Evolutionary conservation across 2,113 vertebrate species (phyloP), one percentile per base, ranked within the genome.

Genomic region (Hippocampus abdominalis): DNA sequence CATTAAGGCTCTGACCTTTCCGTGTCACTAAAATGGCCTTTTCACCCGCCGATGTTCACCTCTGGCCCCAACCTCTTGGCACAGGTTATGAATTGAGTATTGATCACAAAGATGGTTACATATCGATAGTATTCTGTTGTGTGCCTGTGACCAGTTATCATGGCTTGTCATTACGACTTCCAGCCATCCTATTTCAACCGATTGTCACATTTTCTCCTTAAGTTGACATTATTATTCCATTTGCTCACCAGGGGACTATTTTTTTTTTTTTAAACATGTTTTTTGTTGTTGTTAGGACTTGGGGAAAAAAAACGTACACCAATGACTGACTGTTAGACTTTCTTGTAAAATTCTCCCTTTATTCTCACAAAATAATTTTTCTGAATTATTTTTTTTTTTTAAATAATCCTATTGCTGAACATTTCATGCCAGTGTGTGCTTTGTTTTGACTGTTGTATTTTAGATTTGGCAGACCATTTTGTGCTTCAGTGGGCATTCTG

Each of bases 1-100:
- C 81, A 91, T 92, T 85, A 91, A 90, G 81, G 82, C 81, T 81
- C 78, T 91, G 89, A 92, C 91, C 92, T 93, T 92, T 92, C 2
- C 51, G 69, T 92, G 91, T 89, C 89, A 90, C 77, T 70, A 75
- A 77, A 75, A 48, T 86, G 89, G 76, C 88, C 89, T 91, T 89
- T 90, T 92, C 88, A 89, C 89, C 88, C 69, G 54, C 66, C 74
- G 74, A 88, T 74, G 46, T 71, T 84, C 84, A 87, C 87, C 89
- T 87, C 77, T 90, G 89, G 89, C 85, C 91, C 46, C 81, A 80
- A 46, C 64, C 69, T 84, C 75, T 21, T 39, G 69, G 69, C 44
- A 42, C 74, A 71, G 73, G 72, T 84, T 84, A 86, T 78, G 82
- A 80, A 80, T 87, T 81, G 76, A 78, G 39, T 82, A 92, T 91